phyloP scores from a whole-genome alignment of 2,797 vertebrate species.

The Sebastes kiyomatsui region DNA sequence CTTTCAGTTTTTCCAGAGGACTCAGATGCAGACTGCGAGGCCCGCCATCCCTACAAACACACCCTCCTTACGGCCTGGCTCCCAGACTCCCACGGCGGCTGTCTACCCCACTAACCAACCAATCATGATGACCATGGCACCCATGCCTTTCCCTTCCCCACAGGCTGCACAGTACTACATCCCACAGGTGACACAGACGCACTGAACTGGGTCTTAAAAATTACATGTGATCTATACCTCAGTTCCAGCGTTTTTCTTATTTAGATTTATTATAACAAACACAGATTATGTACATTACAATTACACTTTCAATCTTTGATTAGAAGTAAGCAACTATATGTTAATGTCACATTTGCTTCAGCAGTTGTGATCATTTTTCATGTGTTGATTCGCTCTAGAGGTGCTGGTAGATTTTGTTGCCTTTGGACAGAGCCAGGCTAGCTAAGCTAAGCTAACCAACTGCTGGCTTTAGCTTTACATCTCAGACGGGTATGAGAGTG shows the following conservation, averaged over 20 bases:
- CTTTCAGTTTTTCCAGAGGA: slow-evolving; percentile 95
- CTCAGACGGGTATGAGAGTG: neutral
- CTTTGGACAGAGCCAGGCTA: neutral
- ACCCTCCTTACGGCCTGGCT: slow-evolving; percentile 91
- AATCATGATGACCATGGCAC: slow-evolving; percentile 98
- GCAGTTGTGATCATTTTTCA: neutral
- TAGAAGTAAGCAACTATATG: neutral
- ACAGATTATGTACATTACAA: neutral
- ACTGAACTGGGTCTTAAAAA: neutral
- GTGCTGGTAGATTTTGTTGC: neutral
- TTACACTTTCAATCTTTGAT: neutral
- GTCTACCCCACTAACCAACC: slow-evolving; percentile 95
- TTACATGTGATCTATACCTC: neutral
- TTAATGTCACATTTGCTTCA: neutral
- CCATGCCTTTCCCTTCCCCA: slow-evolving; percentile 94
- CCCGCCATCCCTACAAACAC: slow-evolving; percentile 91
- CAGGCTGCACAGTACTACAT: slow-evolving; percentile 98
- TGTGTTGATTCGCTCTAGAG: neutral
- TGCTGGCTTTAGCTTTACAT: neutral
- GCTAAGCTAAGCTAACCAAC: neutral
- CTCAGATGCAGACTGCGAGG: slow-evolving; percentile 93
- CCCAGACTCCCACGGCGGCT: slow-evolving; percentile 88
- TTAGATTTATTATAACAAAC: neutral
- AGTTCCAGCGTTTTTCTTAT: neutral
- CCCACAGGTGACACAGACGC: slow-evolving; percentile 86